A percentile compares a stretch with the other conserved stretches of the same genome.
Evolutionary conservation across 2,113 vertebrate genomes (phyloP).

Genomic region (Ptychochromis oligacanthus): DNA sequence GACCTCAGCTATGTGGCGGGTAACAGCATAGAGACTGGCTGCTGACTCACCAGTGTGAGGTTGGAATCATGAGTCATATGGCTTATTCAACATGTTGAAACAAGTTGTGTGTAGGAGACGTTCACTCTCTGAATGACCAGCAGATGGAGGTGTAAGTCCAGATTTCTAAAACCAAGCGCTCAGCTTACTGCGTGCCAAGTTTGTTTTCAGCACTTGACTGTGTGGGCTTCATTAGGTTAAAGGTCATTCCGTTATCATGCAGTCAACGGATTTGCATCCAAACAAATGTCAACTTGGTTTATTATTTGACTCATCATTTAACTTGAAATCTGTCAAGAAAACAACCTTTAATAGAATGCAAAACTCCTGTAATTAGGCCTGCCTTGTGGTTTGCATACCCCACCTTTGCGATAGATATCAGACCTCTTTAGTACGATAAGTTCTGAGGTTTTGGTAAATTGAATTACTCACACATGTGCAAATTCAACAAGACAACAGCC

Average conservation of each 20-base stretch:
- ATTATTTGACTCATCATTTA: slow-evolving; percentile 15
- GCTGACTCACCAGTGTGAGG: slow-evolving; percentile 45
- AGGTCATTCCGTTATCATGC: slow-evolving; percentile 27
- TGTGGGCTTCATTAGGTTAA: neutral
- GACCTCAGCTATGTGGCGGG: slow-evolving; percentile 46
- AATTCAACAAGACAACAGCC: neutral
- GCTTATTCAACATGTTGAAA: slow-evolving; percentile 36
- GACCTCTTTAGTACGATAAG: neutral
- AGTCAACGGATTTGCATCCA: neutral
- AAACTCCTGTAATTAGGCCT: neutral
- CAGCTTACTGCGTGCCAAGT: neutral
- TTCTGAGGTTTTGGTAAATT: neutral
- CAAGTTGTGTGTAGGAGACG: slow-evolving; percentile 1
- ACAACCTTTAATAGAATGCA: neutral
- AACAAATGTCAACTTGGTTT: slow-evolving; percentile 33
- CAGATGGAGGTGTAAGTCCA: slow-evolving; percentile 42
- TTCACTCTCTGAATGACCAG: slow-evolving; percentile 4
- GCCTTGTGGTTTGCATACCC: neutral
- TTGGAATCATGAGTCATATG: slow-evolving; percentile 50
- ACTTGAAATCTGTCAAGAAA: neutral
- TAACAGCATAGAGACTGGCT: neutral
- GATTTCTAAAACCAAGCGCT: neutral
- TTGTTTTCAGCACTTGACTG: neutral
- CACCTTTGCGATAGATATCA: neutral
- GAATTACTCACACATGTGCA: neutral